Percentiles rank a stretch among this genome's conserved stretches.
These are phyloP conservation scores for Tuta absoluta DNA, from an alignment of 2,888 invertebrate species.

Conservation along the genomic window DNA sequence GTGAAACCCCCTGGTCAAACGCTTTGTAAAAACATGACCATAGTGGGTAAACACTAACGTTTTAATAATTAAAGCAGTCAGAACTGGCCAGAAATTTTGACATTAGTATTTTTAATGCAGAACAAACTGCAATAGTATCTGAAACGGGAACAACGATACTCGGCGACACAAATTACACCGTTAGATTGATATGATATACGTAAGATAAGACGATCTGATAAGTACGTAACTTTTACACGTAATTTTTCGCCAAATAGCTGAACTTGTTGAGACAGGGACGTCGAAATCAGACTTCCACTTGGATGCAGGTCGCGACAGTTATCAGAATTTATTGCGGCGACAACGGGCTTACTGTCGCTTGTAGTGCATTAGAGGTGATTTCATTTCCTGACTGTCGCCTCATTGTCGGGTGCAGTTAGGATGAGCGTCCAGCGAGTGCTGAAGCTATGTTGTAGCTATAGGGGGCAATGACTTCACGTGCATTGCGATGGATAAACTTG, in stretches of 20 bases:
- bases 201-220: no score
- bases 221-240: neutral
- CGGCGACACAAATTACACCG: no score
- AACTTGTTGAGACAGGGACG: conserved; percentile 10
- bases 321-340: conserved; percentile 62
- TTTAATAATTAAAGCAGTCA: no score
- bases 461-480: neutral
- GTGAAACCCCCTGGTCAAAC: no score
- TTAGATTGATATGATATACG: no score
- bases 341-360: conserved; percentile 47
- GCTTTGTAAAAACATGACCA: no score
- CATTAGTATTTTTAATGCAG: no score
- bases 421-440: conserved; percentile 8
- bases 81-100: no score
- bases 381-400: conserved; percentile 48
- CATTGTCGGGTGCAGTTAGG: conserved; percentile 38
- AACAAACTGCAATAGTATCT: no score
- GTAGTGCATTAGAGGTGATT: conserved; percentile 47
- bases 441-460: neutral
- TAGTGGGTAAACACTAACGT: no score
- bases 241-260: neutral
- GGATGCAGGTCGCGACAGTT: conserved; percentile 54
- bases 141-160: no score
- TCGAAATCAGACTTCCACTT: conserved; percentile 31
- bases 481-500: no score